Conservation (phyloP, 2,888 invertebrate species). For the Octonoba sinensis region DNA sequence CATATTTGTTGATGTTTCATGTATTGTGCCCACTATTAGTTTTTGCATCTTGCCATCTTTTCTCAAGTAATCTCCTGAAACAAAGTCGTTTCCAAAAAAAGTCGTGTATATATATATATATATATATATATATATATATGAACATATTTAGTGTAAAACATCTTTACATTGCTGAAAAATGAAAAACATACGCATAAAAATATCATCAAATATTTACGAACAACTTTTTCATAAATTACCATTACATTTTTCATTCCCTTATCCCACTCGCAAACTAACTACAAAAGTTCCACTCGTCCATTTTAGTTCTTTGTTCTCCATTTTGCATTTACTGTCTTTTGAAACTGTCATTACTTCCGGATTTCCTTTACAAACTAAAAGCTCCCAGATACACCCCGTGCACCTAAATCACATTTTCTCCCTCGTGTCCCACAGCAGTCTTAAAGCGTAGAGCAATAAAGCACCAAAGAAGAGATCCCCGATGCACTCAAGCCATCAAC, state of each 20-base stretch:
- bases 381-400: conserved; percentile 13
- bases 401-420: conserved; percentile 42
- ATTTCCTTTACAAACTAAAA: conserved; percentile 32
- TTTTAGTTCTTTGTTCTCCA: neutral
- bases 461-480: conserved; percentile 10
- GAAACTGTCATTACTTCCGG: conserved; percentile 28
- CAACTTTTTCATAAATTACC: no score
- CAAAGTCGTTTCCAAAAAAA: no score
- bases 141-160: no score
- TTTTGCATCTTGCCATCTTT: neutral
- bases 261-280: no score
- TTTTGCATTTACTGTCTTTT: neutral
- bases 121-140: no score
- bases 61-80: neutral
- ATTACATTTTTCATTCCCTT: no score
- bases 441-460: conserved; percentile 39
- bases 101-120: no score
- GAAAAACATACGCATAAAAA: no score
- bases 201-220: no score
- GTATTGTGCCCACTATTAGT: neutral
- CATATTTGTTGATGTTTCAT: no score
- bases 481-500: conserved; percentile 43
- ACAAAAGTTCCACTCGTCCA: no score
- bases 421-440: conserved; percentile 29
- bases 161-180: no score